These are phyloP conservation scores for Clunio marinus DNA, from an alignment of 2,888 invertebrate genomes.

Conservation along the genomic window DNA sequence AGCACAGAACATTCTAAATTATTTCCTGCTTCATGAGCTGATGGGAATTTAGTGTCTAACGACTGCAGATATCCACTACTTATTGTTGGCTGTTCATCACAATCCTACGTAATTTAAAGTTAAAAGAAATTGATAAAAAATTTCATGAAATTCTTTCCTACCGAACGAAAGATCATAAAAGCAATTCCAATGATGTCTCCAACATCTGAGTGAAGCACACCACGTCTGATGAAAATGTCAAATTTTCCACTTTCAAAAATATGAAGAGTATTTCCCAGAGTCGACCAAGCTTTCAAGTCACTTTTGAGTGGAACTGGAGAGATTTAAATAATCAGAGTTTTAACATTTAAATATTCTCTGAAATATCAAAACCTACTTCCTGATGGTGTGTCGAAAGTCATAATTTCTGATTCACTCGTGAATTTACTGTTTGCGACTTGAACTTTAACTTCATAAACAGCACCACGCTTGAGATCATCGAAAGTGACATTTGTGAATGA, in stretches of 20 bases:
- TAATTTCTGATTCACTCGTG: not conserved
- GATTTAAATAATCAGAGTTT: not conserved
- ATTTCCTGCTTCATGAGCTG: not conserved
- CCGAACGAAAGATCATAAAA: not conserved
- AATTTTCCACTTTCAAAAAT: not conserved
- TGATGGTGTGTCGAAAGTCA: not conserved
- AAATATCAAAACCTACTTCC: slow-evolving; percentile 16
- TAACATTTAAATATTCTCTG: not conserved
- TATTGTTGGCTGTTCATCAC: too few species aligned
- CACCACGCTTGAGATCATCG: not conserved
- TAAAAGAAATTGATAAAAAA: too few species aligned
- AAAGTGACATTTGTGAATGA: not conserved
- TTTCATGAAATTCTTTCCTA: too few species aligned
- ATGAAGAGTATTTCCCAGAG: not conserved
- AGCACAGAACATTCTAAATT: slow-evolving; percentile 2
- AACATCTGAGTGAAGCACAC: not conserved
- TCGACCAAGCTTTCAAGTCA: slow-evolving; percentile 14
- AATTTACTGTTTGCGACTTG: not conserved
- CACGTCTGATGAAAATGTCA: not conserved
- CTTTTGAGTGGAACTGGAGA: slow-evolving; percentile 19
- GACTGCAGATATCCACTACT: too few species aligned
- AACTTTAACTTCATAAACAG: slow-evolving; percentile 15
- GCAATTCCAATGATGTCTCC: slow-evolving; percentile 18
- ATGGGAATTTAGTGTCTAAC: not conserved
- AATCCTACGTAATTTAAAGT: too few species aligned